phyloP scores from a whole-genome alignment of 2,888 invertebrate species.

The Andrena haemorrhoa region DNA sequence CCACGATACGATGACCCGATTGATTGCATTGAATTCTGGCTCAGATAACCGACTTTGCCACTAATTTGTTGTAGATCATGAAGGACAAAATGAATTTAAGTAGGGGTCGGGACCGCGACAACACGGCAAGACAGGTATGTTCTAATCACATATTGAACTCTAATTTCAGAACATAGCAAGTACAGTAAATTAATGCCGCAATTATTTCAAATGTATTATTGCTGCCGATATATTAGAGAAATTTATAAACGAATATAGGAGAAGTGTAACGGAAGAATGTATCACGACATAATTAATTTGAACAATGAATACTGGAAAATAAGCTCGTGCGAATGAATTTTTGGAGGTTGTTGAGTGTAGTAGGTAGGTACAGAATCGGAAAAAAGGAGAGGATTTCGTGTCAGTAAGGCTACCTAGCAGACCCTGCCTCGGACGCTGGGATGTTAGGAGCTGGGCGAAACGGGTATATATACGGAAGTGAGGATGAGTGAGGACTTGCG shows the following conservation, averaged over 20 bases:
- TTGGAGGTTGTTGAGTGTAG: too few relatives aligned
- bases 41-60: not conserved
- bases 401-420: too few relatives aligned
- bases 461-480: too few relatives aligned
- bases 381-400: too few relatives aligned
- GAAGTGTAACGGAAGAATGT: not conserved
- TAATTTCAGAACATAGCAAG: too few relatives aligned
- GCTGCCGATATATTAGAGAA: not conserved
- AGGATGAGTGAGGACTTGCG: too few relatives aligned
- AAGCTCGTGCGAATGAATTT: not conserved
- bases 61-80: conserved; percentile 88
- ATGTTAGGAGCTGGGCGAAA: too few relatives aligned
- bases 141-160: not conserved
- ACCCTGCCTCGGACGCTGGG: too few relatives aligned
- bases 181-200: too few relatives aligned
- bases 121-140: conserved; percentile 91
- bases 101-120: conserved; percentile 93
- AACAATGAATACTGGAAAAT: not conserved
- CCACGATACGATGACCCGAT: not conserved
- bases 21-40: not conserved
- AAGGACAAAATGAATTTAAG: conserved; percentile 96
- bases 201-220: too few relatives aligned
- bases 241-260: not conserved
- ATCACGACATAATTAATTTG: not conserved
- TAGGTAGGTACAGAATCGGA: too few relatives aligned